A percentile compares a stretch with the other conserved stretches of the same genome.
Conservation (phyloP, 2,797 vertebrate species). For the Amphiprion clarkii region DNA sequence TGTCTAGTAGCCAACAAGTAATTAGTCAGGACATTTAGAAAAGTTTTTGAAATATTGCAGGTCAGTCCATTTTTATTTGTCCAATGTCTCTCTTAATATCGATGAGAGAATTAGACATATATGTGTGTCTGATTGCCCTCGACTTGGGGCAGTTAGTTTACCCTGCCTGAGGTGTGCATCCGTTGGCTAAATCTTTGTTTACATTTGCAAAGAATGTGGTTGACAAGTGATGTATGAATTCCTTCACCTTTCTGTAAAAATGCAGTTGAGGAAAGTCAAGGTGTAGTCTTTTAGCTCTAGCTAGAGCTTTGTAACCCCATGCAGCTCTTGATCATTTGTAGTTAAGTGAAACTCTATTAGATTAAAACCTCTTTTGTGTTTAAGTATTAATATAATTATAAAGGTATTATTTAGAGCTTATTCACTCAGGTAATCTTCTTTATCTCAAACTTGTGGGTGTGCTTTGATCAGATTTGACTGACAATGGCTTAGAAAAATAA, state of each 20-base stretch:
- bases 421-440: neutral
- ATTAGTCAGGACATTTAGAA: neutral
- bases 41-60: neutral
- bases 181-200: neutral
- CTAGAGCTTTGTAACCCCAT: too few relatives aligned
- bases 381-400: neutral
- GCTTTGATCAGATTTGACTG: neutral
- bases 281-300: neutral
- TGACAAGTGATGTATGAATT: neutral
- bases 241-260: neutral
- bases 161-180: neutral
- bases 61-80: neutral
- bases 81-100: neutral
- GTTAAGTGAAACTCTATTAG: neutral
- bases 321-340: neutral
- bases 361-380: neutral
- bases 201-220: neutral
- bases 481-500: neutral
- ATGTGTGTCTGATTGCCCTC: neutral
- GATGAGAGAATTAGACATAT: neutral
- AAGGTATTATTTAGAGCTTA: neutral
- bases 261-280: neutral
- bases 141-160: too few relatives aligned
- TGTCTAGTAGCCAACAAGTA: neutral
- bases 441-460: neutral